Evolutionary conservation across 2,797 vertebrate species (phyloP), one percentile per base, ranked within the genome.

Genomic region (Pitangus sulphuratus): DNA sequence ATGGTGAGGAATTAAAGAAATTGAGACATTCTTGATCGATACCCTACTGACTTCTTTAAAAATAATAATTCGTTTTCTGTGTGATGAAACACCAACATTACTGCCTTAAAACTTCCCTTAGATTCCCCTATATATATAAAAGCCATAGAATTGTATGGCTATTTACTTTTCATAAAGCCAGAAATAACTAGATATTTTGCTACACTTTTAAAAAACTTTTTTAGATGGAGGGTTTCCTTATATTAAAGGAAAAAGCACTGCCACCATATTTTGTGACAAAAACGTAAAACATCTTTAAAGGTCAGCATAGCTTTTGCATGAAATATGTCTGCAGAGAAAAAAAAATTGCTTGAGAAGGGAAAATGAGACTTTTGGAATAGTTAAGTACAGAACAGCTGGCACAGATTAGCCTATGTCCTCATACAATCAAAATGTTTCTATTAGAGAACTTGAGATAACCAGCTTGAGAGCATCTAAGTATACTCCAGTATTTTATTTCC

Each of bases 391-490:
- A 94, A 72, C 87, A 95, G 92, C 95, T 97, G 96, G 95, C 89
- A 81, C 61, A 93, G 65, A 94, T 96, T 96, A 96, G 87, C 47
- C 51, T 94, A 96, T 97, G 95, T 96, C 89, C 94, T 96, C 96
- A 97, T 94, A 88, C 87, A 96, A 97, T 95, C 95, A 96, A 96
- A 97, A 97, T 96, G 95, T 93, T 95, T 96, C 95, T 91, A 26
- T 95, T 97, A 65, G 53, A 91, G 71, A 91, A 89, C 79, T 95
- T 91, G 78, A 96, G 95, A 96, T 96, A 97, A 88, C 89, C 84
- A 86, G 61, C 82, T 94, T 93, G 79, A 92, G 87, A 96, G 72
- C 47, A 65, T 86, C 84, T 69, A 96, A 91, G 54, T 48, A 33
- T 81, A 69, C 57, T 92, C 44, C 47, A 79, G 47, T 83, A 51